phyloP scores from a whole-genome alignment of 2,888 invertebrate genomes.

The Lasioglossum oenotherae region DNA sequence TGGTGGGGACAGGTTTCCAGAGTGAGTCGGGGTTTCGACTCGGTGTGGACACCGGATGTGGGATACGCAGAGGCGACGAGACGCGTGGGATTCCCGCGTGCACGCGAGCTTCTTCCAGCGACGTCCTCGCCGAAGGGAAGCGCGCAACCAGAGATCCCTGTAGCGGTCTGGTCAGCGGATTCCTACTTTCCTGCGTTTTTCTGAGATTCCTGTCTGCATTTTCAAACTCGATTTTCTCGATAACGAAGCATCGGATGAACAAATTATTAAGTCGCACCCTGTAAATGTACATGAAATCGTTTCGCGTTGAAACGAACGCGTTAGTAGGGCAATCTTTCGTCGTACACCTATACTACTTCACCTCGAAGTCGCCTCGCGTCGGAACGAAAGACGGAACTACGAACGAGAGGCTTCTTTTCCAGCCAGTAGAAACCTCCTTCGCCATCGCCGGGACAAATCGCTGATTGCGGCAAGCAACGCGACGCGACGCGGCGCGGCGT shows the following conservation, averaged over 20 bases:
- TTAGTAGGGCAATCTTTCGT: not conserved
- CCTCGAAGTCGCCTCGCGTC: not conserved
- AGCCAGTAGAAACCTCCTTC: constrained; percentile 29
- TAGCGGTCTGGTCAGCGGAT: not conserved
- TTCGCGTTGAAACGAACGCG: too few relatives aligned
- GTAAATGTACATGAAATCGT: too few relatives aligned
- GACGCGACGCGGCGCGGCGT: constrained; percentile 15
- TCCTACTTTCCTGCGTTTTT: not conserved
- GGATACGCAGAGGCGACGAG: constrained; percentile 75
- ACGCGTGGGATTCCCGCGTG: constrained; percentile 76
- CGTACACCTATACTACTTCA: not conserved
- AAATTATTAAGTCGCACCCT: too few relatives aligned
- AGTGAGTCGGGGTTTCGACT: constrained; percentile 52
- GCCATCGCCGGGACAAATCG: not conserved
- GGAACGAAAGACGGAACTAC: not conserved
- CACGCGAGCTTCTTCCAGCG: constrained; percentile 48
- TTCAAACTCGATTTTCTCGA: too few relatives aligned
- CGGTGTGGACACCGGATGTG: constrained; percentile 76
- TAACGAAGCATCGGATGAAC: too few relatives aligned
- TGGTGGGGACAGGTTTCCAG: constrained; percentile 68
- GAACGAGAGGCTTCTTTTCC: constrained; percentile 22
- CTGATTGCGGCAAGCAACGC: not conserved
- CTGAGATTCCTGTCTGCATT: too few relatives aligned
- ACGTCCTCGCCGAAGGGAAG: not conserved
- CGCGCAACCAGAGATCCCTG: not conserved